phyloP scores from a whole-genome alignment of 2,797 vertebrate species.

The Leontopithecus rosalia region DNA sequence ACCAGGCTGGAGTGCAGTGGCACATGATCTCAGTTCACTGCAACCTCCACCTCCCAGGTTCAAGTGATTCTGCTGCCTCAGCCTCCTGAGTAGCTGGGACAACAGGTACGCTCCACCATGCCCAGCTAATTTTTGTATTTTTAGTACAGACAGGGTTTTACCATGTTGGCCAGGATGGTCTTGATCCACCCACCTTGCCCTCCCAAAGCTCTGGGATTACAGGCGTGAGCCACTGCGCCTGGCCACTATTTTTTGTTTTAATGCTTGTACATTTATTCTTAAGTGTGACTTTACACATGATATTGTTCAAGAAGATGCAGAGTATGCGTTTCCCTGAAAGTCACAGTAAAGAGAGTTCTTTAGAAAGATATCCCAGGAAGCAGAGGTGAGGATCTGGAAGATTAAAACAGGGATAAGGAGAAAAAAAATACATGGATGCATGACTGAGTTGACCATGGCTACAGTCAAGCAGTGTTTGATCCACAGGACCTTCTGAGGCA shows the following conservation, averaged over 20 bases:
- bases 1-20: neutral
- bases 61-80: neutral
- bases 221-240: neutral
- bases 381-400: neutral
- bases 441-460: neutral
- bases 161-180: neutral
- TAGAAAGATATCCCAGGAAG: neutral
- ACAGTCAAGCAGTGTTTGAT: neutral
- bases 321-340: neutral
- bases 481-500: neutral
- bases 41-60: neutral
- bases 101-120: neutral
- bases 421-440: neutral
- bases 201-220: neutral
- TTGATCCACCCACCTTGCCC: neutral
- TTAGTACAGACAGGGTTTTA: neutral
- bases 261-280: neutral
- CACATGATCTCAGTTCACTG: fast-evolving
- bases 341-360: neutral
- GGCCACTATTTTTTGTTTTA: neutral
- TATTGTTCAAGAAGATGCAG: neutral
- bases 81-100: neutral
- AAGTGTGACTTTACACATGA: conserved; percentile 8
- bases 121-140: neutral
- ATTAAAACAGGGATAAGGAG: neutral